Base-by-base conservation (phyloP, 2,888 invertebrate genomes). In the Dolichomitus sp. region DNA sequence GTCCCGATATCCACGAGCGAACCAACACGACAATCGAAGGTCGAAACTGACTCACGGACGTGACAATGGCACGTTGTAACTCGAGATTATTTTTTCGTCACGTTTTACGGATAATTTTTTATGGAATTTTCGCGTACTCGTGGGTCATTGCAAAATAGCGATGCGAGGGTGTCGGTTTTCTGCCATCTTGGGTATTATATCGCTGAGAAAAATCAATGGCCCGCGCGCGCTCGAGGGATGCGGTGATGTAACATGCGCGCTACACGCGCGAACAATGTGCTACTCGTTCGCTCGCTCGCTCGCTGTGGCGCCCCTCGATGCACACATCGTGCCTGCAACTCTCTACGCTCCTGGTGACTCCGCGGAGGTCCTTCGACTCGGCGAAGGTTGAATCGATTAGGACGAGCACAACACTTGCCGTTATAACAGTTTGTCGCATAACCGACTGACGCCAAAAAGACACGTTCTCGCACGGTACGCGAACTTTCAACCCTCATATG, bases 141-240 rank as follows among this genome's bases (percentile, higher is more conserved):
- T 63, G 52, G 52, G 73, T 75, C 89, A 91, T 90, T 91, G 89
- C 88, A 90, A 92, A 92, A 92, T 89, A 90, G 89, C 87, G 88
- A 87, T 85, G 84, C 88, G 88, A 88, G 89, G 88, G 89, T 88
- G 87, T 82, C 81, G 85, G 77, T 88, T 84, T 69, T 86, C 84
- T 84, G 80, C 82, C 85, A 84, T 85, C 80, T 84, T 83, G 83
- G 80, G 65, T 59, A 59, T 80, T 80, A 73, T 72, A 84, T 81
- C 81, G 76, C 79, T 30, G 69, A 73, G 83, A 84, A 86, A 86
- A 86, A 86, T 84, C 87, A 81, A 80, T 81, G 83, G 59, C 52
- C 76, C 73, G 76, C 83, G 82, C 85, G 81, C 76, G 81, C 78
- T 80, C 84, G 85, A 85, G 83, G 79, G 65, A 85, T 83, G 85